Evolutionary conservation across 2,797 vertebrate genomes (phyloP), one percentile per base, ranked within the genome.

Genomic region (Coregonus sp.): DNA sequence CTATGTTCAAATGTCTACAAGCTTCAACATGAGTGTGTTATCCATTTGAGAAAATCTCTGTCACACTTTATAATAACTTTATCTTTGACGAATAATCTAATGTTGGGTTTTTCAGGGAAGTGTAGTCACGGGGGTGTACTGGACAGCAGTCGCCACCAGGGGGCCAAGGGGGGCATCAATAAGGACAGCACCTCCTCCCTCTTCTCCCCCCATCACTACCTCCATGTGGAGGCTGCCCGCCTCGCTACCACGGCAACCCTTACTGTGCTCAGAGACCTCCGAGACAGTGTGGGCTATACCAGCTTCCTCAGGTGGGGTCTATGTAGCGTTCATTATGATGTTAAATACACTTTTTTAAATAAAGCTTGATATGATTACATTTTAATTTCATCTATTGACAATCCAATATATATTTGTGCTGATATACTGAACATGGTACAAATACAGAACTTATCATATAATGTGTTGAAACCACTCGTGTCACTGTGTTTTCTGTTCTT

Each of bases 111-210:
- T 52, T 72, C 85, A 97, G 96, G 96, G 4, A 97, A 97, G 87
- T 97, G 96, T 77, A 97, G 96, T 85, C 96, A 97, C 0, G 96
- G 96, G 18, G 96, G 96, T 18, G 84, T 92, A 70, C 85, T 96
- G 84, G 96, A 97, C 89, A 91, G 83, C 71, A 97, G 96, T 84
- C 91, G 93, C 74, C 65, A 86, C 67, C 82, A 75, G 65, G 92
- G 86, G 0, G 95, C 96, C 16, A 92, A 88, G 76, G 96, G 96
- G 2, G 96, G 96, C 72, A 96, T 97, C 87, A 97, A 96, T 89
- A 97, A 97, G 82, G 96, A 97, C 83, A 97, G 95, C 84, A 93
- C 93, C 0, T 95, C 94, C 0, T 88, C 92, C 1, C 4, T 95
- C 16, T 96, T 96, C 89, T 97, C 96, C 33, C 96, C 96, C 1